Evolutionary conservation across 2,113 vertebrate genomes (phyloP).

Genomic region (Strix aluco): DNA sequence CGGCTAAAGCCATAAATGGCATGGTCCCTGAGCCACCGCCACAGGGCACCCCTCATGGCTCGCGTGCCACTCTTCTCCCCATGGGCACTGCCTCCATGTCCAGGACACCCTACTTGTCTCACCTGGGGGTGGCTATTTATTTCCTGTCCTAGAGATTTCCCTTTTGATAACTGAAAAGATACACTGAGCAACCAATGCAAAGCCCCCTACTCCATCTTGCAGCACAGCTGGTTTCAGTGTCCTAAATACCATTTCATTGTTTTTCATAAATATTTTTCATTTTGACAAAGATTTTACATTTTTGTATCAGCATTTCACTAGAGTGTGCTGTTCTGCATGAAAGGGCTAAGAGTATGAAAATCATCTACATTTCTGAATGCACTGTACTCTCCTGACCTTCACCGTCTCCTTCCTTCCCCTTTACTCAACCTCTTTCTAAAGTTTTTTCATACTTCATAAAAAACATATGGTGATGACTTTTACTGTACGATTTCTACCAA

Average conservation of each 20-base stretch:
- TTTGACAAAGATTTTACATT: not conserved
- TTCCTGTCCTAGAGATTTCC: not conserved
- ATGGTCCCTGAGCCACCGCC: not conserved
- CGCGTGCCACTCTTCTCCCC: not conserved
- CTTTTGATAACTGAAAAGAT: not conserved
- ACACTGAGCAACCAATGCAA: fast-evolving
- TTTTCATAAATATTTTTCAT: not conserved
- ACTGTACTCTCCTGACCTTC: not conserved
- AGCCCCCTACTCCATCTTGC: not conserved
- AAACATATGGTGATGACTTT: not conserved
- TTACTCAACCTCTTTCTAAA: not conserved
- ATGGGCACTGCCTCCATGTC: not conserved
- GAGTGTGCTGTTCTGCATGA: not conserved
- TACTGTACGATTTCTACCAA: not conserved
- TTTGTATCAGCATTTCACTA: not conserved
- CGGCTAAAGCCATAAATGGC: not conserved
- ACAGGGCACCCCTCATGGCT: not conserved
- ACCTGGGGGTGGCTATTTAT: not conserved
- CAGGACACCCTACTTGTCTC: not conserved
- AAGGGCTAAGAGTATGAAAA: not conserved
- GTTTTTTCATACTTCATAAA: not conserved
- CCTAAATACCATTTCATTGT: not conserved
- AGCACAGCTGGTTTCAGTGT: not conserved
- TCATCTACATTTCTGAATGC: not conserved
- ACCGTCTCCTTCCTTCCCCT: not conserved